Evolutionary conservation across 2,888 invertebrate genomes (phyloP).

Genomic region (Sinodicranocentrus sp.): DNA sequence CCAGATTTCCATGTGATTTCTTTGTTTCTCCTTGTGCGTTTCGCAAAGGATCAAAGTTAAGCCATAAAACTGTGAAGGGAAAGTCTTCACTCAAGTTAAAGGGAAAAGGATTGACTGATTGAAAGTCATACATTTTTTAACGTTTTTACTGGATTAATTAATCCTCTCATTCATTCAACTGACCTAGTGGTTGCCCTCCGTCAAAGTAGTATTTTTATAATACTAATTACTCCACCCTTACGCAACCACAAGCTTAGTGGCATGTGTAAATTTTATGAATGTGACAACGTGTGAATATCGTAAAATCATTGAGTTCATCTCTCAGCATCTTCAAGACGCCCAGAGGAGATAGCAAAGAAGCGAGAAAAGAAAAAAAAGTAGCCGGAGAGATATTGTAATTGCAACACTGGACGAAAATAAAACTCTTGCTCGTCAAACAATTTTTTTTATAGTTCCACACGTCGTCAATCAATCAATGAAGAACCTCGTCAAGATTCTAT

Average conservation of each 20-base stretch:
- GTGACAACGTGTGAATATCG: slow-evolving; percentile 66
- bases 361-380: too few relatives aligned
- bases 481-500: slow-evolving; percentile 23
- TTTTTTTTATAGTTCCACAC: slow-evolving; percentile 11
- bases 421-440: not conserved
- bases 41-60: too few relatives aligned
- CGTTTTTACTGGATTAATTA: slow-evolving; percentile 43
- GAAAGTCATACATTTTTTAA: too few relatives aligned
- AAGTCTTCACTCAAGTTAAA: too few relatives aligned
- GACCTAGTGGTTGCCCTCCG: slow-evolving; percentile 57
- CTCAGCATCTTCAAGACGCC: too few relatives aligned
- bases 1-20: slow-evolving; percentile 51
- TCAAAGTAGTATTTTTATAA: not conserved
- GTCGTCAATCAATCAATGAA: slow-evolving; percentile 4
- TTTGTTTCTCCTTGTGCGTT: slow-evolving; percentile 40
- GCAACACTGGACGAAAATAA: not conserved
- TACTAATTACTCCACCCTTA: slow-evolving; percentile 47
- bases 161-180: slow-evolving; percentile 38
- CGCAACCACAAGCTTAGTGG: slow-evolving; percentile 40
- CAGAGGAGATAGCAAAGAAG: too few relatives aligned
- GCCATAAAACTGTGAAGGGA: too few relatives aligned
- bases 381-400: not conserved
- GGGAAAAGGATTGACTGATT: too few relatives aligned
- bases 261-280: slow-evolving; percentile 36
- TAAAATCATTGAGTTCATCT: slow-evolving; percentile 50